Percentiles rank a stretch among this genome's conserved stretches.
phyloP scores from a whole-genome alignment of 2,113 vertebrate species.

The Urocynchramus pylzowi region DNA sequence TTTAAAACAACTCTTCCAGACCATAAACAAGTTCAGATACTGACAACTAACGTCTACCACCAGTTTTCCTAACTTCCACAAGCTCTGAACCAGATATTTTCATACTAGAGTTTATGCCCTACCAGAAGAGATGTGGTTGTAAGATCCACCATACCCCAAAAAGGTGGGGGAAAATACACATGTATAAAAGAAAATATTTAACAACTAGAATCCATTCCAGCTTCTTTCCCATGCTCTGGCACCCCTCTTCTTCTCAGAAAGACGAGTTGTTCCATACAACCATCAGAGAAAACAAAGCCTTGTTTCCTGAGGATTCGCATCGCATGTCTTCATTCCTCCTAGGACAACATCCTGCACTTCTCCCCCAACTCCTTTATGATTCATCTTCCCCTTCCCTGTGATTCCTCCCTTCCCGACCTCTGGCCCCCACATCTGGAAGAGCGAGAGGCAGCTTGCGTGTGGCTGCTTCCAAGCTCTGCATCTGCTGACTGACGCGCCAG shows the following conservation, averaged over 20 bases:
- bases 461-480: neutral
- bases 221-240: neutral
- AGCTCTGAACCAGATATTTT: neutral
- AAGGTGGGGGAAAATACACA: neutral
- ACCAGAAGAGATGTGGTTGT: neutral
- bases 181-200: neutral
- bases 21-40: neutral
- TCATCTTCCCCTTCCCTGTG: conserved; percentile 56
- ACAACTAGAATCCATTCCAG: neutral
- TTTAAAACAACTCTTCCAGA: neutral
- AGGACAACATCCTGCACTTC: conserved; percentile 56
- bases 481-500: neutral
- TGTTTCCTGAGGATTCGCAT: conserved; percentile 46
- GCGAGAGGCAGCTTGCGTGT: conserved; percentile 31
- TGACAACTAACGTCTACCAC: neutral
- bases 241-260: neutral
- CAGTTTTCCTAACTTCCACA: neutral
- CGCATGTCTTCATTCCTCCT: conserved; percentile 22
- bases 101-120: neutral
- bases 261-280: neutral
- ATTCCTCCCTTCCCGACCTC: conserved; percentile 60
- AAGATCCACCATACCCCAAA: neutral
- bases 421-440: conserved; percentile 61
- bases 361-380: conserved; percentile 58
- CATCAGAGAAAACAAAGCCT: conserved; percentile 47